A percentile compares a stretch with the other conserved stretches of the same genome.
These are phyloP conservation scores for Coilia nasus DNA, from an alignment of 2,797 vertebrate species.

Conservation along the genomic window DNA sequence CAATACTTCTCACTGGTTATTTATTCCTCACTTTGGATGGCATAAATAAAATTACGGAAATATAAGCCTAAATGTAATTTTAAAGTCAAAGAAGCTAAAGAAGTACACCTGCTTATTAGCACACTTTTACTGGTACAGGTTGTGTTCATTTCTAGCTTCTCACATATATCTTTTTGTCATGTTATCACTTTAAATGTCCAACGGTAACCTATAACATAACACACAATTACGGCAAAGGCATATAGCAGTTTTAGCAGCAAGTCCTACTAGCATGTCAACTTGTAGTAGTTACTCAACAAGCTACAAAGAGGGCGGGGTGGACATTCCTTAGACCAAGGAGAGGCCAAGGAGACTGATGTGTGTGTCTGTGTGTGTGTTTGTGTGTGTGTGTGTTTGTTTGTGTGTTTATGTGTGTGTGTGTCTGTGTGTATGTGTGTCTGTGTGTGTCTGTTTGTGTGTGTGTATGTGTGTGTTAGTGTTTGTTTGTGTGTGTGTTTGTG, in stretches of 20 bases:
- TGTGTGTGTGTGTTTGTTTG: slow-evolving; percentile 6
- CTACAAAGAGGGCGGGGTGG: background rate
- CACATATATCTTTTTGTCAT: too few relatives aligned
- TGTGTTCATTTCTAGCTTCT: too few relatives aligned
- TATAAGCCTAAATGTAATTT: too few relatives aligned
- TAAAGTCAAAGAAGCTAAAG: too few relatives aligned
- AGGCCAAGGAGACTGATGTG: background rate
- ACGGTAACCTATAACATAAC: background rate
- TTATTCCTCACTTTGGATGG: background rate
- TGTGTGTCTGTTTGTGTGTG: too few relatives aligned
- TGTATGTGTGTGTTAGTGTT: too few relatives aligned
- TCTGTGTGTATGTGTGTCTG: background rate
- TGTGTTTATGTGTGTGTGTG: background rate
- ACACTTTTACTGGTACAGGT: too few relatives aligned
- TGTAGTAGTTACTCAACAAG: background rate
- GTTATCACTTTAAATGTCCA: background rate
- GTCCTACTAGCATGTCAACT: background rate
- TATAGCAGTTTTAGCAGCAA: background rate
- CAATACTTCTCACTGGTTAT: background rate
- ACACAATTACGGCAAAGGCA: background rate
- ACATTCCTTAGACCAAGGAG: slow-evolving; percentile 1
- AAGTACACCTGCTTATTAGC: too few relatives aligned
- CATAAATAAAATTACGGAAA: too few relatives aligned
- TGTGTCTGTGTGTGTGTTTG: background rate
- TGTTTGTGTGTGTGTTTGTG: slow-evolving; percentile 14